A percentile compares a stretch with the other conserved stretches of the same genome.
Conservation (phyloP, 2,797 vertebrate species). For the Rallus crepitans region DNA sequence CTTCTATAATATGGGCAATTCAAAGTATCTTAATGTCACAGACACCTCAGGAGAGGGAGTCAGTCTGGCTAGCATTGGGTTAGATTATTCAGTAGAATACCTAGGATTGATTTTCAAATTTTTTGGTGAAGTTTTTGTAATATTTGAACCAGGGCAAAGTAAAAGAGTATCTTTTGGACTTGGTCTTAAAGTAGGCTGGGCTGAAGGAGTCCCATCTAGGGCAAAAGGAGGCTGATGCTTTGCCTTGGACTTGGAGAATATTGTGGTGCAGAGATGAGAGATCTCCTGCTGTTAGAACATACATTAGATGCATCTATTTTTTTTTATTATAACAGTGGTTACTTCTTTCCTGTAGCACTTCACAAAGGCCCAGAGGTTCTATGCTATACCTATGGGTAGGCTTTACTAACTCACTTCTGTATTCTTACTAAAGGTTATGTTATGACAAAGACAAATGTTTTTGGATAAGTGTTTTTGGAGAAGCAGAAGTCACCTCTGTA, state of each 20-base stretch:
- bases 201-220: background rate
- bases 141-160: background rate
- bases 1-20: background rate
- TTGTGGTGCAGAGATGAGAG: background rate
- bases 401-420: background rate
- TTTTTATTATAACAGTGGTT: background rate
- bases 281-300: background rate
- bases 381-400: background rate
- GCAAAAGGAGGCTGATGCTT: background rate
- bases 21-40: background rate
- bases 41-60: background rate
- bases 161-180: background rate
- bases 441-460: background rate
- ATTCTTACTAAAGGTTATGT: background rate
- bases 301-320: background rate
- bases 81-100: background rate
- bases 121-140: background rate
- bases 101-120: background rate
- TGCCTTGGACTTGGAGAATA: background rate
- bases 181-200: background rate
- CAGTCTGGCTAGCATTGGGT: background rate
- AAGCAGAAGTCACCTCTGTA: background rate
- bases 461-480: background rate
- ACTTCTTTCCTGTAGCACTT: background rate
- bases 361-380: background rate